These are phyloP conservation scores for Mesoligia furuncula DNA, from an alignment of 2,888 invertebrate species.

Conservation along the genomic window DNA sequence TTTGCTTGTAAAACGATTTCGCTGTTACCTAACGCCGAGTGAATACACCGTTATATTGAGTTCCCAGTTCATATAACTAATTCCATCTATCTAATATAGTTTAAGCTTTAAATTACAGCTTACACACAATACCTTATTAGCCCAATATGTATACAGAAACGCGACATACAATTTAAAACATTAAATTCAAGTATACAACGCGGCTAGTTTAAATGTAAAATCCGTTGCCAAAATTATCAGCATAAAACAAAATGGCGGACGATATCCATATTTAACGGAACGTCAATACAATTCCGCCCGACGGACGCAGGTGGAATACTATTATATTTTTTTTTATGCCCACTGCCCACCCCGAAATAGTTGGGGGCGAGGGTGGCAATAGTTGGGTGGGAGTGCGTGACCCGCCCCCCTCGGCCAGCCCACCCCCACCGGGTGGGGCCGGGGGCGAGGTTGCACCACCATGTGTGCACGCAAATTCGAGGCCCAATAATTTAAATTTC, in stretches of 20 bases:
- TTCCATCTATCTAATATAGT: background rate
- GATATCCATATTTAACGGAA: constrained; percentile 82
- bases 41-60: background rate
- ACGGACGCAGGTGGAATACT: constrained; percentile 88
- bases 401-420: constrained; percentile 74
- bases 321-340: constrained; percentile 87
- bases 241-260: constrained; percentile 86
- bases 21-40: background rate
- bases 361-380: constrained; percentile 81
- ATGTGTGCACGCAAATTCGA: constrained; percentile 89
- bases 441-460: constrained; percentile 78
- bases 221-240: constrained; percentile 69
- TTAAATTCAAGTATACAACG: constrained; percentile 43
- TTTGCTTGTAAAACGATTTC: background rate
- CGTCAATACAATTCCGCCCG: constrained; percentile 86
- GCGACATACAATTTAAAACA: constrained; percentile 35
- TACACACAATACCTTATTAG: constrained; percentile 11
- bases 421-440: constrained; percentile 60
- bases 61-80: background rate
- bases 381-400: constrained; percentile 84
- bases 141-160: constrained; percentile 1
- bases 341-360: constrained; percentile 87
- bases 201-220: constrained; percentile 64
- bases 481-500: constrained; percentile 90
- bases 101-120: background rate